Evolutionary conservation across 2,113 vertebrate genomes (phyloP).

Genomic region (Hyaena hyaena): DNA sequence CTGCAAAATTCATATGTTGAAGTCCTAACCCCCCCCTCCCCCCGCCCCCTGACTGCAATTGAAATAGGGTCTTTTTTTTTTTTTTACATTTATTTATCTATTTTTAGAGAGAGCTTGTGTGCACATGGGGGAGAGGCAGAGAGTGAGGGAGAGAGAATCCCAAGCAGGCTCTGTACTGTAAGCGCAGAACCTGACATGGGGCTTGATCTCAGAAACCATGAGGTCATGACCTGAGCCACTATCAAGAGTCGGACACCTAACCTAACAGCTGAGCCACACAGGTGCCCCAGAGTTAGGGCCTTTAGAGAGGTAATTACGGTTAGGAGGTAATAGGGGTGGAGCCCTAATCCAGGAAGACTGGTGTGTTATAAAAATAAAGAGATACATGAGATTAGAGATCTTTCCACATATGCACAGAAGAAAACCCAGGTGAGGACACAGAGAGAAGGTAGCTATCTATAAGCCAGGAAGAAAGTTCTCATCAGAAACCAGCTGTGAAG

Average conservation of each 20-base stretch:
- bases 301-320: background rate
- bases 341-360: background rate
- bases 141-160: too few species aligned
- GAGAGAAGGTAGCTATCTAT: background rate
- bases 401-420: background rate
- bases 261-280: too few species aligned
- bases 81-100: too few species aligned
- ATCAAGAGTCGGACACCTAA: too few species aligned
- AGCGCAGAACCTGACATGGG: too few species aligned
- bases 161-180: too few species aligned
- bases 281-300: background rate
- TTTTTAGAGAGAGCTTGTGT: too few species aligned
- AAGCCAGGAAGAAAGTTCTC: background rate
- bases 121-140: too few species aligned
- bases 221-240: too few species aligned
- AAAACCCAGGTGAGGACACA: background rate
- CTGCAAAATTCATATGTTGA: background rate
- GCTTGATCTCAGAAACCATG: too few species aligned
- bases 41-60: background rate
- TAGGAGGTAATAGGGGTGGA: background rate
- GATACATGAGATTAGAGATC: background rate
- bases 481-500: background rate
- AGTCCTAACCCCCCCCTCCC: background rate
- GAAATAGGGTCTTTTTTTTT: background rate
- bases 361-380: background rate